Evolutionary conservation across 2,888 invertebrate genomes (phyloP), one percentile per base, ranked within the genome.

Genomic region (Melikaiella ostensackeni): DNA sequence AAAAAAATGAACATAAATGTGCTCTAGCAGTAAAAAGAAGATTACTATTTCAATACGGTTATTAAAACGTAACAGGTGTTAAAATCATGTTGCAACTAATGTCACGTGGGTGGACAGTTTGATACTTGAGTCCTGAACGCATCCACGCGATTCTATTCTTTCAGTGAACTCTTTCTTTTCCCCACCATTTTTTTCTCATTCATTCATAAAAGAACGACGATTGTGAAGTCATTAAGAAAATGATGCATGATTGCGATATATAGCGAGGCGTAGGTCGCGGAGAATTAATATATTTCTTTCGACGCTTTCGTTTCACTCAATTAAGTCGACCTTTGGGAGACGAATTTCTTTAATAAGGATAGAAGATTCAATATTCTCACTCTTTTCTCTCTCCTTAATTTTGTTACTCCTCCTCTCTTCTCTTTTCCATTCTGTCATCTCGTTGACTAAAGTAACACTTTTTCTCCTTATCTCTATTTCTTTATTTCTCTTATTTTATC

Each of bases 61-160:
- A 55, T 55, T 55, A 55, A 50, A 55, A 55, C 21, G 55, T 9
- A 9, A 9, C 55, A 1, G 21, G 9, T 55, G 21, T 21, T 55
- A 11, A 11, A 55, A 55, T 55, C 3, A 21, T 55, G 55, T 55
- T 55, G 55, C n/a, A 55, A 55, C 9, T 21, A 55, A 55, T 55
- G 11, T 21, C 79, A 35, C 61, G 80, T 79, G 80, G 76, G 80
- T 82, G 81, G 81, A 81, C 79, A 79, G 78, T 74, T 79, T 79
- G 78, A 79, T 79, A 79, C 76, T 76, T 73, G 74, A 59, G 79
- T 76, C 77, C 61, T 79, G 64, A 79, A 76, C 79, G 81, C 78
- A 81, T 80, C 81, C 77, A 21, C 55, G 21, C 55, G 21, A 55
- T 55, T 21, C 55, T 55, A 55, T 55, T 55, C 55, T 21, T 21